Percentiles rank a stretch among this genome's conserved stretches.
phyloP scores from a whole-genome alignment of 2,113 vertebrate species.

The Parus major region DNA sequence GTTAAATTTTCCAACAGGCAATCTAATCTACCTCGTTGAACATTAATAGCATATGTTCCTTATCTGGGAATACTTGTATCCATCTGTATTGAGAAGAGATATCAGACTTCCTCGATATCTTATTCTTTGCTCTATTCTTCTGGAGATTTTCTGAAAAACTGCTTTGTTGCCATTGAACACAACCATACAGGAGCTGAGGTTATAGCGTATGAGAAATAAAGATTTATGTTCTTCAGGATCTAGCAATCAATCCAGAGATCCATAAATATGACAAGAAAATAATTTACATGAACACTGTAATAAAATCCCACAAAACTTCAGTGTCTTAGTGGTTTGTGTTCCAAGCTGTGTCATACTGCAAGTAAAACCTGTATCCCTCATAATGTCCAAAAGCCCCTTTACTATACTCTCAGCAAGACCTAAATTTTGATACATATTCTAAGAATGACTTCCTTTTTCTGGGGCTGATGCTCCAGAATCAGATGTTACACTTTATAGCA shows the following conservation, averaged over 20 bases:
- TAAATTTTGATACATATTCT: background rate
- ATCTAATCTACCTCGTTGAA: background rate
- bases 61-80: conserved; percentile 8
- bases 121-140: background rate
- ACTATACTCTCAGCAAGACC: background rate
- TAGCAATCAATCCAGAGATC: background rate
- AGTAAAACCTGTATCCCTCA: background rate
- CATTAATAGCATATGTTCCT: background rate
- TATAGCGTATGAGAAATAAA: background rate
- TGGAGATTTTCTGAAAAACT: background rate
- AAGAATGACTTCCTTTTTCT: background rate
- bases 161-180: background rate
- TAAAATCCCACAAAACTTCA: background rate
- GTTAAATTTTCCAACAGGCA: conserved; percentile 33
- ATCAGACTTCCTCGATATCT: background rate
- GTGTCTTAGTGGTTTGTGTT: background rate
- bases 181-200: background rate
- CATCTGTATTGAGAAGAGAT: background rate
- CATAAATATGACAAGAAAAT: background rate
- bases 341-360: background rate
- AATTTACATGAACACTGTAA: background rate
- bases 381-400: background rate
- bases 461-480: background rate
- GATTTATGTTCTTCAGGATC: background rate
- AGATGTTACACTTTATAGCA: background rate